Conservation (phyloP, 2,797 vertebrate genomes). For the Gouania willdenowi region DNA sequence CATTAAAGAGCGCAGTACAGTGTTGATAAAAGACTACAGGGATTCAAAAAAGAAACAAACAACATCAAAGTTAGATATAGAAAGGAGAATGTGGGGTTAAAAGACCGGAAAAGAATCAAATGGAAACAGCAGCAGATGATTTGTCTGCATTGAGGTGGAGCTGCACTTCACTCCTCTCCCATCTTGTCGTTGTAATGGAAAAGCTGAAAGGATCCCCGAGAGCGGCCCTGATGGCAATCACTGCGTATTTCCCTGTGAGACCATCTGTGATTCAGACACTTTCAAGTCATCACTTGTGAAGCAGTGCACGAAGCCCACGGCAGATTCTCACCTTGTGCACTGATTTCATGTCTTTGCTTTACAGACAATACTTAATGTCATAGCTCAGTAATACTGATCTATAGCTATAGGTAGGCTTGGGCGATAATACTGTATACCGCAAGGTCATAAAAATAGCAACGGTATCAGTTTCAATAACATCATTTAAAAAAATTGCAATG, state of each 20-base stretch:
- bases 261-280: conserved; percentile 21
- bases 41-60: background rate
- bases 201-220: conserved; percentile 21
- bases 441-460: too few relatives aligned
- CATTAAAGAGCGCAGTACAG: background rate
- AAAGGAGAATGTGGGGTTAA: background rate
- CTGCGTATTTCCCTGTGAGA: conserved; percentile 8
- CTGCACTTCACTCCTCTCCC: conserved; percentile 13
- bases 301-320: background rate
- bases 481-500: too few relatives aligned
- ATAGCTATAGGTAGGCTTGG: too few relatives aligned
- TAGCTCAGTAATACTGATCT: too few relatives aligned
- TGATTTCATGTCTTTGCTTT: too few relatives aligned
- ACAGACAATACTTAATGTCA: too few relatives aligned
- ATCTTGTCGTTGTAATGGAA: conserved; percentile 15
- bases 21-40: background rate
- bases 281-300: background rate
- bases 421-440: too few relatives aligned
- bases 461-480: too few relatives aligned
- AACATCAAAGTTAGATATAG: background rate
- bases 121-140: background rate
- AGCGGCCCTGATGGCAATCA: conserved; percentile 1
- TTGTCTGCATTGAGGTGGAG: background rate
- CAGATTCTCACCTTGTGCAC: too few relatives aligned
- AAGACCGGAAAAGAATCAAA: background rate